phyloP scores from a whole-genome alignment of 2,888 invertebrate genomes.

The Endomychus coccineus region DNA sequence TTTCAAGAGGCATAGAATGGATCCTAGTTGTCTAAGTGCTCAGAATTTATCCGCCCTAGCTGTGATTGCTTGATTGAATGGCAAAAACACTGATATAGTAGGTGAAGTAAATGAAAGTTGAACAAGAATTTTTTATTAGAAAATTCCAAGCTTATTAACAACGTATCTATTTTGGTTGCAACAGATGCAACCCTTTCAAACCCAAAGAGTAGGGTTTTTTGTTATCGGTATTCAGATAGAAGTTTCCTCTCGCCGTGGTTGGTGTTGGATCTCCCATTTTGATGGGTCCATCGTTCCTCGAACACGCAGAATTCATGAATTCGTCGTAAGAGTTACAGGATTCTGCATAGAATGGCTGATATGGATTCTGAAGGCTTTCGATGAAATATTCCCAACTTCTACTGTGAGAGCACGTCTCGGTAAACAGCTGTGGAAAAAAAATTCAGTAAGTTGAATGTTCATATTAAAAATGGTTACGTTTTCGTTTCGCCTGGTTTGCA shows the following conservation, averaged over 20 bases:
- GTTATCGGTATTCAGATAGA: slow-evolving; percentile 23
- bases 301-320: slow-evolving; percentile 32
- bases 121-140: too few species aligned
- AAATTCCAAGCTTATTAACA: too few species aligned
- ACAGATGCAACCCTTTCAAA: slow-evolving; percentile 1
- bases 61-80: too few species aligned
- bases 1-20: too few species aligned
- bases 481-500: too few species aligned
- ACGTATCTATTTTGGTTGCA: background rate
- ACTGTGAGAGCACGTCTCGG: slow-evolving; percentile 64
- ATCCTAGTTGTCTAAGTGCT: too few species aligned
- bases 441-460: too few species aligned
- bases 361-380: slow-evolving; percentile 53
- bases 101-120: too few species aligned
- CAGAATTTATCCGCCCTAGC: too few species aligned
- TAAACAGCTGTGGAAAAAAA: too few species aligned
- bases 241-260: slow-evolving; percentile 26
- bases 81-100: too few species aligned
- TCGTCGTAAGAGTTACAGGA: slow-evolving; percentile 51
- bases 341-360: slow-evolving; percentile 47
- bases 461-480: too few species aligned
- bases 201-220: slow-evolving; percentile 8
- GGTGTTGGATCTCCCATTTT: slow-evolving; percentile 29
- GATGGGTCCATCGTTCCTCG: slow-evolving; percentile 19
- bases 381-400: slow-evolving; percentile 55